Percentiles rank a stretch among this genome's conserved stretches.
Evolutionary conservation across 2,888 invertebrate genomes (phyloP).

Genomic region (Thecophora atra): DNA sequence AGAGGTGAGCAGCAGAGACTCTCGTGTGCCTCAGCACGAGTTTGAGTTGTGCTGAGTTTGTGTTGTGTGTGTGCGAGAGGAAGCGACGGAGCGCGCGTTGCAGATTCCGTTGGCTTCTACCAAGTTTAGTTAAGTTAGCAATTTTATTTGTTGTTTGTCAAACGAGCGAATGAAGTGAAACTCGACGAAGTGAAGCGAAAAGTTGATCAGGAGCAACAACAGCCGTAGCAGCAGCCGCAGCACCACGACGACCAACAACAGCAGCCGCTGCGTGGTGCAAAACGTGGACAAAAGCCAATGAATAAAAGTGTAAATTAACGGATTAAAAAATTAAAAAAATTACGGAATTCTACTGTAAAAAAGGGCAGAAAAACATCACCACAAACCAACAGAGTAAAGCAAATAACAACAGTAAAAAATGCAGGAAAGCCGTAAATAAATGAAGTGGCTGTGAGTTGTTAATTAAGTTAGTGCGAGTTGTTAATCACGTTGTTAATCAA

Average conservation of each 20-base stretch:
- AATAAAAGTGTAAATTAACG: background rate
- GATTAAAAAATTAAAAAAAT: background rate
- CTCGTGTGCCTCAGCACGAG: background rate
- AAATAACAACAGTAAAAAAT: background rate
- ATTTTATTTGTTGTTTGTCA: constrained; percentile 55
- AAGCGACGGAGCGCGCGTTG: constrained; percentile 38
- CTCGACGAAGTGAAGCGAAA: constrained; percentile 47
- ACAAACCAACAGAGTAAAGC: no score
- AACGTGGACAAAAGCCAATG: constrained; percentile 6
- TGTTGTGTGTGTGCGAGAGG: constrained; percentile 15
- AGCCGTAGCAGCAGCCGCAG: constrained; percentile 26
- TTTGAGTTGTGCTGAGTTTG: constrained; percentile 22
- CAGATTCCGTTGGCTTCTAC: constrained; percentile 48
- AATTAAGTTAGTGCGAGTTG: constrained; percentile 14
- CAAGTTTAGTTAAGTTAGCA: constrained; percentile 63
- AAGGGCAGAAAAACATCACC: background rate
- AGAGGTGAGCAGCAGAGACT: constrained; percentile 2
- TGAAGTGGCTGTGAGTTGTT: constrained; percentile 24
- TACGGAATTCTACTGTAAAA: background rate
- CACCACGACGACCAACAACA: constrained; percentile 11
- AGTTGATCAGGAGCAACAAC: constrained; percentile 33
- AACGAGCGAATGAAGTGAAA: constrained; percentile 60
- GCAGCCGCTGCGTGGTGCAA: constrained; percentile 1
- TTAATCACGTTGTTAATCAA: no score
- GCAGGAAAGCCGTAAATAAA: background rate